phyloP scores from a whole-genome alignment of 2,797 vertebrate genomes.

The Hypotaenidia philippensis region DNA sequence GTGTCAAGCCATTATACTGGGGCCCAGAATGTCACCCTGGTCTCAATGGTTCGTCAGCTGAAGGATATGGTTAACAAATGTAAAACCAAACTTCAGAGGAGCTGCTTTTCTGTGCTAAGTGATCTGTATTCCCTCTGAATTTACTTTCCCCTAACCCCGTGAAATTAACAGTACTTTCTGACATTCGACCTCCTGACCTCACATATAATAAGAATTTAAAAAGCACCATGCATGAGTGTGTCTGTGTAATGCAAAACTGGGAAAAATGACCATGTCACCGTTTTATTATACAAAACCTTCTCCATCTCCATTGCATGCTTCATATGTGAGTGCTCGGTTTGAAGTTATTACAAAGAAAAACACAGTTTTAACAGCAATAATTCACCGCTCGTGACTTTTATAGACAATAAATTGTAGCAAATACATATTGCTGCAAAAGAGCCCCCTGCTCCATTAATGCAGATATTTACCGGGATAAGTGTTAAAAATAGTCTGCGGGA shows the following conservation, averaged over 20 bases:
- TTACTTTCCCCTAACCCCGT: constrained; percentile 99
- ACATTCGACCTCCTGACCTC: constrained; percentile 92
- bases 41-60: constrained; percentile 92
- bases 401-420: constrained; percentile 86
- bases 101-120: constrained; percentile 96
- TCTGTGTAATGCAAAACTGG: constrained; percentile 91
- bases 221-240: constrained; percentile 99
- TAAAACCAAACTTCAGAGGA: constrained; percentile 88
- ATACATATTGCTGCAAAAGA: constrained; percentile 77
- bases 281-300: constrained; percentile 89
- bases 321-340: constrained; percentile 82
- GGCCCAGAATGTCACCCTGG: constrained; percentile 87
- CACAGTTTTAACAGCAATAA: constrained; percentile 83
- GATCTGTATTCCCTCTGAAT: constrained; percentile 99
- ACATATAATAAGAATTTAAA: constrained; percentile 99
- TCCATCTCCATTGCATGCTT: constrained; percentile 85
- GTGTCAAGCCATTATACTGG: constrained; percentile 87
- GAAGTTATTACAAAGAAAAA: constrained; percentile 86
- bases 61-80: constrained; percentile 98
- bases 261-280: constrained; percentile 89
- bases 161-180: constrained; percentile 99
- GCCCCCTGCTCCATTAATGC: constrained; percentile 82
- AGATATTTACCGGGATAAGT: constrained; percentile 84
- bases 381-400: constrained; percentile 85
- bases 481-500: constrained; percentile 74